Conservation (phyloP, 2,888 invertebrate genomes). For the Drosophila limbata region DNA sequence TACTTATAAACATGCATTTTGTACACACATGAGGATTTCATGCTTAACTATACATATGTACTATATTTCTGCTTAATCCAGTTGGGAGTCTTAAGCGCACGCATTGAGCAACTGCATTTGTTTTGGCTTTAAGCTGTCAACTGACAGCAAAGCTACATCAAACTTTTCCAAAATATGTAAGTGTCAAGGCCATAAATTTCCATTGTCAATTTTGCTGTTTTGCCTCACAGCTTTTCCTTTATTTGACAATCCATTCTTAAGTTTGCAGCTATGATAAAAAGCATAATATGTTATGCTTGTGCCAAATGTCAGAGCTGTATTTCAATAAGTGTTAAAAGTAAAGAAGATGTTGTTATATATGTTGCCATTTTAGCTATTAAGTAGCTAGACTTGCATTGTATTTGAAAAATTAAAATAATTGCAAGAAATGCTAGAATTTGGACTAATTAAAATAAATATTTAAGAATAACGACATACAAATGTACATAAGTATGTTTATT, state of each 20-base stretch:
- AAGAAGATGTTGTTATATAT: neutral
- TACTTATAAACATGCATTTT: no score
- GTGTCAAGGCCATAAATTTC: neutral
- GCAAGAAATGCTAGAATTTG: no score
- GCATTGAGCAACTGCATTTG: conserved; percentile 11
- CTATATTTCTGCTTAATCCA: neutral
- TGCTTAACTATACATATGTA: no score
- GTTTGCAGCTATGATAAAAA: conserved; percentile 8
- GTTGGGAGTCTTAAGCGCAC: conserved; percentile 2
- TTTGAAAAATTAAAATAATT: no score
- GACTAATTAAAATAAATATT: no score
- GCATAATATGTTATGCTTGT: conserved; percentile 2
- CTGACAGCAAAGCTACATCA: neutral
- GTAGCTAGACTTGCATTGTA: no score
- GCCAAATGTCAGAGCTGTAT: neutral
- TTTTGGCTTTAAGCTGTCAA: conserved; percentile 7
- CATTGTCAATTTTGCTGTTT: neutral
- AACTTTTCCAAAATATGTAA: neutral
- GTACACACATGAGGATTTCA: no score
- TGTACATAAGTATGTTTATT: no score
- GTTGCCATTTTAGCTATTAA: no score
- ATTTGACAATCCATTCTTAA: neutral
- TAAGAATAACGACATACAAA: no score
- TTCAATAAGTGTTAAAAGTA: neutral
- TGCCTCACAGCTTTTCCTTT: neutral